Evolutionary conservation across 2,888 invertebrate species (phyloP), one percentile per base, ranked within the genome.

Genomic region (Oligia strigilis): DNA sequence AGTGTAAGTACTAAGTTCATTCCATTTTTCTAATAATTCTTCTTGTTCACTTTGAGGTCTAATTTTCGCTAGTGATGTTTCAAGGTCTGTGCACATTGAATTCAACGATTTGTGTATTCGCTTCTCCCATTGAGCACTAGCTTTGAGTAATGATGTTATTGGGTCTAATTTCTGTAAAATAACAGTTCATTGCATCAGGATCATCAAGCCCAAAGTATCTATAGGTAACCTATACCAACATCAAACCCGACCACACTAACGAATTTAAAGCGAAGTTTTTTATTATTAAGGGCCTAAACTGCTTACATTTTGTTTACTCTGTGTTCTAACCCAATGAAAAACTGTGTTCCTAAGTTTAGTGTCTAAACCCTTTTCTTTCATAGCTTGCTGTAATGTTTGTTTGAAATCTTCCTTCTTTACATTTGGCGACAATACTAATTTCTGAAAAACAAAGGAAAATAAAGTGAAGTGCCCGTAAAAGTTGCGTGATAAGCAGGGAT

Each of bases 41-140:
- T 99, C 99, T 78, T 98, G 98, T 92, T 99, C 99, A 67, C 97
- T 97, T 60, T 98, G 98, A 17, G 98, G 97, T 84, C 99, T 97
- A 86, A 98, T 97, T 93, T 98, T 98, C 2, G 98, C 98, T 83
- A 99, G 95, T 11, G 98, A 98, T 69, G 99, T 98, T 91, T 98
- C 98, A 71, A 99, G 96, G 95, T 99, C 99, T 67, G 98, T 98
- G 90, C 99, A 99, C 99, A 99, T 99, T 2, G 99, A 99, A 96
- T 99, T 99, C 78, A 99, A 96, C 43, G 99, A 99, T 96, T 99
- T 99, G 90, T 99, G 98, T 75, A 99, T 99, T 84, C 99, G 97
- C 89, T 99, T 98, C 93, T 99, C 99, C 99, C 99, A 99, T 88
- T 98, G 98, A 49, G 98, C 97, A 92, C 99, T 99, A 29, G 99